A percentile compares a stretch with the other conserved stretches of the same genome.
Conservation (phyloP, 2,113 vertebrate genomes). For the Bothrops jararaca region DNA sequence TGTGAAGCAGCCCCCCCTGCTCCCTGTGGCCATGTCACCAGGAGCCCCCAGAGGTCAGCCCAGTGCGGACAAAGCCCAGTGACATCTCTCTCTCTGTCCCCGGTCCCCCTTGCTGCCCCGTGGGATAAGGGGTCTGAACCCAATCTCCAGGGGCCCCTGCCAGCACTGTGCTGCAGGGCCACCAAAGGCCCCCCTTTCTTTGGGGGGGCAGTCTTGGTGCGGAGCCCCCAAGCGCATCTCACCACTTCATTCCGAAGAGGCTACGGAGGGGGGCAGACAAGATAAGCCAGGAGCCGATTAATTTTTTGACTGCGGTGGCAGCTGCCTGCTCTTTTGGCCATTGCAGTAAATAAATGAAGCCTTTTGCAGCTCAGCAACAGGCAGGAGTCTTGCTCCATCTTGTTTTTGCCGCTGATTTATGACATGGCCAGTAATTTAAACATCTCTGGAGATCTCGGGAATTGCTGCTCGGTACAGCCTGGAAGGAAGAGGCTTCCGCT, state of each 20-base stretch:
- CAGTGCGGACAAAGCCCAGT: neutral
- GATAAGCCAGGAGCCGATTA: neutral
- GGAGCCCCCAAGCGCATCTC: neutral
- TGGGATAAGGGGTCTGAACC: neutral
- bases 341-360: slow-evolving; percentile 33
- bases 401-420: slow-evolving; percentile 58
- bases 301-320: neutral
- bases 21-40: neutral
- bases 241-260: neutral
- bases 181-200: neutral
- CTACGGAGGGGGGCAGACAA: neutral
- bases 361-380: slow-evolving; percentile 56
- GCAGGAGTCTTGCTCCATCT: slow-evolving; percentile 44
- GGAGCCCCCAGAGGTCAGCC: neutral
- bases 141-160: neutral
- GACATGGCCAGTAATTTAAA: slow-evolving; percentile 54
- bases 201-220: neutral
- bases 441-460: slow-evolving; percentile 58
- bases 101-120: neutral
- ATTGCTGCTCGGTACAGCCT: slow-evolving; percentile 46
- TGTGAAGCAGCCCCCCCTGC: neutral
- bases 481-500: slow-evolving; percentile 20
- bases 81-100: neutral
- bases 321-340: neutral
- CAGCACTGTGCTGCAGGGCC: neutral